Evolutionary conservation across 1,140 invertebrate species (phyloP), one percentile per base, ranked within the genome.

Genomic region (Galleria mellonella): DNA sequence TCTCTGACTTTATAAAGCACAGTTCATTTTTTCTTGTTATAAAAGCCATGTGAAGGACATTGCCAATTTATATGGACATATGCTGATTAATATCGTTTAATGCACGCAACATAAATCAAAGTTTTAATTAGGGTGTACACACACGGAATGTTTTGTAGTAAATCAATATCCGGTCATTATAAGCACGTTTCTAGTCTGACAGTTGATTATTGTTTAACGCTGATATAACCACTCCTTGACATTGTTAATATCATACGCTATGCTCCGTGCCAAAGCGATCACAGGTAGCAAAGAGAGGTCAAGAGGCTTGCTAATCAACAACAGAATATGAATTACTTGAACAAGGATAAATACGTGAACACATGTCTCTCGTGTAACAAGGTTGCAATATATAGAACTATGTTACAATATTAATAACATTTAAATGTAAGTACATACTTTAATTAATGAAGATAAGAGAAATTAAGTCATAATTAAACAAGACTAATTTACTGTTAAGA

Each of bases 181-280:
- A 2, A 14, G 12, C 6, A 11, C 9, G 41, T 27, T 2, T 30
- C 29, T 12, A 14, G 9, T 30, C 12, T 35, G 13, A 37, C 35
- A n/a, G 14, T 9, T 4, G 15, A 35, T 32, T 33, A 31, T 75
- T 77, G 60, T 66, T 60, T 62, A 72, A 72, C 30, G 37, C 48
- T 72, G 55, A 74, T 71, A 72, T 72, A 81, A 74, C 51, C 47
- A 43, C 53, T 52, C 75, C 78, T 83, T 83, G 78, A 74, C 73
- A 76, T 77, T 83, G 74, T 72, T 76, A 61, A 69, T 68, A 62
- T 71, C 67, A 66, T 63, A 66, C 58, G 49, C 39, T 43, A 43
- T 46, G 60, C 51, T 51, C 33, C 55, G 57, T 65, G 66, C 61
- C 66, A 64, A 62, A 60, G 59, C 43, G 58, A 51, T 48, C 49